Conservation (phyloP, 1,140 invertebrate species). For the Tetragnatha versicolor region DNA sequence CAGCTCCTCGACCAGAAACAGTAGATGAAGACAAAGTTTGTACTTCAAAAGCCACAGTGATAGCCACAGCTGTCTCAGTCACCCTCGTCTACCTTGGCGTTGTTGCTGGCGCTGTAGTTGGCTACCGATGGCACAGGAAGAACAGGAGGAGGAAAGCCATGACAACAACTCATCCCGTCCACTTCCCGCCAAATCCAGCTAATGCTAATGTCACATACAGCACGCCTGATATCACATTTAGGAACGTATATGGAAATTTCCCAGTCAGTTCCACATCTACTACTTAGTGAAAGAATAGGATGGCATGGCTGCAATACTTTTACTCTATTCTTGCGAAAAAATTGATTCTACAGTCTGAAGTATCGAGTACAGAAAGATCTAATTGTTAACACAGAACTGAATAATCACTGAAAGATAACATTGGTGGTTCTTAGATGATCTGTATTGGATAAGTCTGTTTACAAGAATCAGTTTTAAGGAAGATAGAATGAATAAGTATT, state of each 20-base stretch:
- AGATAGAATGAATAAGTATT: too few species aligned
- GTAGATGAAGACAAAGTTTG: constrained; percentile 50
- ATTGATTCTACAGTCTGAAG: too few species aligned
- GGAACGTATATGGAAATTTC: constrained; percentile 52
- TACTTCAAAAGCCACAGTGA: constrained; percentile 49
- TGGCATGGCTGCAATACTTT: too few species aligned
- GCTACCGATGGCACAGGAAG: constrained; percentile 51
- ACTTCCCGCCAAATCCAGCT: constrained; percentile 40
- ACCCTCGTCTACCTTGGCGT: constrained; percentile 42
- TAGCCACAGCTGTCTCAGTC: constrained; percentile 42
- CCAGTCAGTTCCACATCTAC: constrained; percentile 50
- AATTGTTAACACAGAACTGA: too few species aligned
- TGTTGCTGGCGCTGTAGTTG: constrained; percentile 29
- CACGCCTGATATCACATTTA: constrained; percentile 51
- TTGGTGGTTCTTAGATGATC: too few species aligned
- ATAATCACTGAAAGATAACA: too few species aligned
- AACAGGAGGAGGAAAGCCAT: constrained; percentile 42
- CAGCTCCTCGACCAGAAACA: constrained; percentile 41
- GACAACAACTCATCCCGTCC: constrained; percentile 23
- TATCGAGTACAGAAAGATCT: too few species aligned
- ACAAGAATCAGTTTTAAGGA: too few species aligned
- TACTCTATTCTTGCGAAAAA: too few species aligned
- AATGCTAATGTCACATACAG: constrained; percentile 50
- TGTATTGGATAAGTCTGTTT: too few species aligned
- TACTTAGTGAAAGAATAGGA: too few species aligned